phyloP scores from a whole-genome alignment of 2,797 vertebrate species.

The Lacerta viridis region DNA sequence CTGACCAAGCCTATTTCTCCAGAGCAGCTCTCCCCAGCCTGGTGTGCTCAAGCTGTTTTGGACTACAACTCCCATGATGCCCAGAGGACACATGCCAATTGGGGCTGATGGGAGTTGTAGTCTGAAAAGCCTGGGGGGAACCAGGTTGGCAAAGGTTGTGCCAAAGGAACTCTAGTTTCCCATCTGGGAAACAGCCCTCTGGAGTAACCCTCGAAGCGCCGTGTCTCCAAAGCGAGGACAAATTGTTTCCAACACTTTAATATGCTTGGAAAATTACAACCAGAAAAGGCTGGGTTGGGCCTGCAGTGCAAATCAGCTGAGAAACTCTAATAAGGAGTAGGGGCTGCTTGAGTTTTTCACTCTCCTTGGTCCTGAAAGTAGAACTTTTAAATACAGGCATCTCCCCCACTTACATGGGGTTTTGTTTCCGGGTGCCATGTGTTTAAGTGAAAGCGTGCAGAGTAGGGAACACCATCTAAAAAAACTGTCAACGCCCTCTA shows the following conservation, averaged over 20 bases:
- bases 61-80: too few species aligned
- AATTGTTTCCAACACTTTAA: slow-evolving; percentile 3
- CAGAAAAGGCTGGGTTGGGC: background rate
- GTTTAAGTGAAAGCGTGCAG: too few species aligned
- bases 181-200: background rate
- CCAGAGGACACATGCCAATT: too few species aligned
- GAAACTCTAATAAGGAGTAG: background rate
- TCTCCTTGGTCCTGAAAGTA: background rate
- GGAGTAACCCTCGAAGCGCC: background rate
- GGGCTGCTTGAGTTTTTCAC: background rate
- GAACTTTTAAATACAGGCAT: background rate
- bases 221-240: background rate
- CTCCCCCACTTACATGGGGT: too few species aligned
- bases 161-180: too few species aligned
- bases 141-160: too few species aligned
- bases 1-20: background rate
- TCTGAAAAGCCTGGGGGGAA: too few species aligned
- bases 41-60: too few species aligned
- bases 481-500: too few species aligned
- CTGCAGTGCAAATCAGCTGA: background rate
- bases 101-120: too few species aligned
- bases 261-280: background rate
- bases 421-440: too few species aligned
- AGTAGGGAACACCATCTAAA: too few species aligned
- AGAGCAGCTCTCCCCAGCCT: background rate